phyloP scores from a whole-genome alignment of 1,140 invertebrate genomes.

The Lineus longissimus region DNA sequence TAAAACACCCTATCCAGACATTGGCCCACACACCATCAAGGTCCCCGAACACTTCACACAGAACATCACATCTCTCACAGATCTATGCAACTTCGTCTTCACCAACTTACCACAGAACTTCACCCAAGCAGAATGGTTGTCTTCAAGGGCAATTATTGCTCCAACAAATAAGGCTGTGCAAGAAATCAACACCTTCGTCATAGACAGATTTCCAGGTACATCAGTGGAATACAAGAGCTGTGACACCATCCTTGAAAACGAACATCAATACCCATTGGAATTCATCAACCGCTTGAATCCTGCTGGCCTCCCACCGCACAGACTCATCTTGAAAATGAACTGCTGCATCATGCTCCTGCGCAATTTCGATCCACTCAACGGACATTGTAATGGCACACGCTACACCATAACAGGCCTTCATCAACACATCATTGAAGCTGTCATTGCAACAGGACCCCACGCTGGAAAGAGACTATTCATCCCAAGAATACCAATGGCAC shows the following conservation, averaged over 20 bases:
- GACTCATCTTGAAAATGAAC: conserved; percentile 45
- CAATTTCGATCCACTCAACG: conserved; percentile 37
- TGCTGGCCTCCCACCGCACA: conserved; percentile 47
- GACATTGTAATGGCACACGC: conserved; percentile 50
- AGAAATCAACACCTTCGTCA: conserved; percentile 19
- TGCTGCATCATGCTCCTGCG: conserved; percentile 47
- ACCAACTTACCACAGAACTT: neutral
- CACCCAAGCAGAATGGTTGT: neutral
- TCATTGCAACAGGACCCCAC: conserved; percentile 18
- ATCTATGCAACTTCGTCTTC: no score
- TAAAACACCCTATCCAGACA: neutral
- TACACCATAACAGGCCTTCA: conserved; percentile 29
- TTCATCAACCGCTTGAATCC: conserved; percentile 45
- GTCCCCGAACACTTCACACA: neutral
- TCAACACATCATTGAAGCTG: conserved; percentile 24
- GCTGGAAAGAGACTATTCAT: conserved; percentile 24
- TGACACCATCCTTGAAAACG: conserved; percentile 25
- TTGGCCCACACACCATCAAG: neutral
- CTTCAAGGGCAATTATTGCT: conserved; percentile 3
- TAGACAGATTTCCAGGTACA: conserved; percentile 16
- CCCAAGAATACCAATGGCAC: conserved; percentile 22
- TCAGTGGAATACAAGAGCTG: conserved; percentile 13
- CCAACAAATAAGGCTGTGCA: conserved; percentile 19
- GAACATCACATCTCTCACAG: neutral
- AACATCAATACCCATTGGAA: conserved; percentile 39